These are phyloP conservation scores for Pavo muticus DNA, from an alignment of 2,113 vertebrate genomes.

Conservation along the genomic window DNA sequence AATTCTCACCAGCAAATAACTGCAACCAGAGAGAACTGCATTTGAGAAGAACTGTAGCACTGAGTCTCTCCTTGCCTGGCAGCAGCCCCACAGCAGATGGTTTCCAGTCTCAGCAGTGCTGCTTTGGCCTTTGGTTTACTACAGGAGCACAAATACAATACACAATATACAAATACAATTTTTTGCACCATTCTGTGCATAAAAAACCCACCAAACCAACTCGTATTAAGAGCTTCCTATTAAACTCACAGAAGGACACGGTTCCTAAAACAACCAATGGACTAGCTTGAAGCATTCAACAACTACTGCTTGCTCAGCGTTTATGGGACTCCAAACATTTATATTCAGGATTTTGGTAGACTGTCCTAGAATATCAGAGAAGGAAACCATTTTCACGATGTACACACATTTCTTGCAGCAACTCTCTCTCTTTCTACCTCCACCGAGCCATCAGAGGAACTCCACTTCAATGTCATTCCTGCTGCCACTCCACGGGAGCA, in stretches of 20 bases:
- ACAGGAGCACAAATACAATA: not conserved
- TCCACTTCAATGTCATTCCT: not conserved
- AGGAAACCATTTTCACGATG: not conserved
- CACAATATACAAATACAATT: no score
- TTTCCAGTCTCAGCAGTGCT: not conserved
- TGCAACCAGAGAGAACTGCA: not conserved
- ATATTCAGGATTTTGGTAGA: not conserved
- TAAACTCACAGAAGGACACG: not conserved
- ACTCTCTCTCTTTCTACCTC: not conserved
- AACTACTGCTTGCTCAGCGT: not conserved
- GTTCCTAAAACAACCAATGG: rapidly evolving
- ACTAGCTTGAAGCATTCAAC: no score
- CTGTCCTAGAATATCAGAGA: not conserved
- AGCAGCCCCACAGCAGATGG: not conserved
- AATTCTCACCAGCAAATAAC: not conserved
- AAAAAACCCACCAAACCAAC: not conserved
- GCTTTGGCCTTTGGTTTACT: not conserved
- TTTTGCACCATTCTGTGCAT: not conserved
- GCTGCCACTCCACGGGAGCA: not conserved
- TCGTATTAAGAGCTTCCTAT: not conserved
- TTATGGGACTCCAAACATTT: not conserved
- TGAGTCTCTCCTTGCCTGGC: not conserved
- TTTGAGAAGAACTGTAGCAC: not conserved
- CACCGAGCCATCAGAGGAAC: not conserved
- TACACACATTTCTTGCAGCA: not conserved